Evolutionary conservation across 2,888 invertebrate genomes (phyloP), one percentile per base, ranked within the genome.

Genomic region (Pasiphila rectangulata): DNA sequence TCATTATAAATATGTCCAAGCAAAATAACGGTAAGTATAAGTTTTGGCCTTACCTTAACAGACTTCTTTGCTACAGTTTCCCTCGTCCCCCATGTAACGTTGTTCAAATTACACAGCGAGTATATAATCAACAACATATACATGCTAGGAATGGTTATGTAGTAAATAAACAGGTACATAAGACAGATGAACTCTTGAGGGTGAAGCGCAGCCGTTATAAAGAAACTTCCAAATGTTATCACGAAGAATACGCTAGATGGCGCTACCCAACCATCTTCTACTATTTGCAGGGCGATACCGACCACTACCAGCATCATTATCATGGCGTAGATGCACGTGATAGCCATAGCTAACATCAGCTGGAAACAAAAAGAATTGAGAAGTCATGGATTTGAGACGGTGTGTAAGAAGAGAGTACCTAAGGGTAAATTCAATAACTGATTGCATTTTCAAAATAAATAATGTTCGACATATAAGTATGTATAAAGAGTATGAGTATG

Each of bases 41-140:
- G 10, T 10, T n/a, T n/a, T 21, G 6, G 19, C 25, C 59, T 59
- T 56, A 84, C 88, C 79, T 86, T 85, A 4, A 61, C 59, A 19
- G 79, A 75, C 49, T 84, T 84, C 67, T 87, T 86, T 61, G 82
- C 80, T 0, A 90, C 89, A 35, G 91, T 93, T 75, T 98, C 98
- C 50, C 98, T 89, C 0, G 98, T 98, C 3, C 98, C 98, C 98
- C 98, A 98, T 1, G 95, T 93, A 2, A 98, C 95, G 67, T 96
- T 95, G 75, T 98, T 96, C 84, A 98, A 90, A 75, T 98, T 98
- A 73, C 97, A 96, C 16, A 98, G 89, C 0, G 97, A 96, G 75
- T 96, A 98, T 44, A 98, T 94, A 57, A 97, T 94, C 41, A 98
- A 90, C 69, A 98, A 84, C 91, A 98, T 93, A 77, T 98, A 98